Evolutionary conservation across 1,140 invertebrate genomes (phyloP), one percentile per base, ranked within the genome.

Genomic region (Trachymyrmex cornetzi): DNA sequence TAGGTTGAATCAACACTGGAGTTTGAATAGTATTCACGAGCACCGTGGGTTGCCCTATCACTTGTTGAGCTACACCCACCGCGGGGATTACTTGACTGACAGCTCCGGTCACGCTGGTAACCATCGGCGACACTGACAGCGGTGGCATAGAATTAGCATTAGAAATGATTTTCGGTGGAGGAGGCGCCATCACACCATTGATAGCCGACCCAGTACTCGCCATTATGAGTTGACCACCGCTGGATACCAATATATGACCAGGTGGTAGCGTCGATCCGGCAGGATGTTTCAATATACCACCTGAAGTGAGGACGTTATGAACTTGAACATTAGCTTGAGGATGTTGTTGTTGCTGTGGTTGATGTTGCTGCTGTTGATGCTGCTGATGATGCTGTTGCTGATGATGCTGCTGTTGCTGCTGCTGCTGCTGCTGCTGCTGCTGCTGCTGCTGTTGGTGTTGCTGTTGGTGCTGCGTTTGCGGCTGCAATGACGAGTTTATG

Each of bases 11-110:
- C 11, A 98, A 96, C 69, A 98, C 97, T 0, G 98, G 97, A 24
- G 97, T 96, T 86, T 97, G 97, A 86, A 98, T 95, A 0, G 98
- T 97, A 91, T 98, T 98, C 0, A 98, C 97, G 12, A 99, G 95
- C 1, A 98, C 97, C 0, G 97, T 97, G 22, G 97, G 97, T 92
- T 98, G 98, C 2, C 97, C 97, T 38, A 97, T 94, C 2, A 97
- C 96, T 93, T 97, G 96, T 88, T 96, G 96, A 9, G 96, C 95
- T 11, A 96, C 94, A 74, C 95, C 95, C 91, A 96, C 96, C 3
- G 96, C 95, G 9, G 96, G 96, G 74, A 97, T 96, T 0, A 97
- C 96, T 95, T 97, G 97, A 24, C 96, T 96, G 9, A 97, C 96
- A 27, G 97, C 96, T 16, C 96, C 97, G 1, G 97, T 97, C 0